These are phyloP conservation scores for Aspidoscelis tigris DNA, from an alignment of 2,113 vertebrate species.

Conservation along the genomic window DNA sequence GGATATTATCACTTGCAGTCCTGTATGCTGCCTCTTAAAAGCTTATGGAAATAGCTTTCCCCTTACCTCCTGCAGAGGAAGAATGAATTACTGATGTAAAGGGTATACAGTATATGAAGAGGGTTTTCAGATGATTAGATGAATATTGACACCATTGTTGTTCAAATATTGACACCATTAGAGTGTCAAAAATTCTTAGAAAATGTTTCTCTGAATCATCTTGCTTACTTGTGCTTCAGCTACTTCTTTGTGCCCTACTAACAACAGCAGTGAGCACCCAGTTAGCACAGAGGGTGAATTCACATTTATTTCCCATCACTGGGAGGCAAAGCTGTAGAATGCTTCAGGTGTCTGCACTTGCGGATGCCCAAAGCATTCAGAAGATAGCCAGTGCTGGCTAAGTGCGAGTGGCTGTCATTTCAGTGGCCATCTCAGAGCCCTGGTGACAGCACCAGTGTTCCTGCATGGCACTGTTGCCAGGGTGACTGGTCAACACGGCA, in stretches of 20 bases:
- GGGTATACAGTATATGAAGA: background rate
- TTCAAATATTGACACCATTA: background rate
- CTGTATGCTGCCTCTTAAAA: background rate
- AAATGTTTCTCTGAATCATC: background rate
- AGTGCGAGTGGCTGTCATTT: no score
- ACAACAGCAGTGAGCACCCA: background rate
- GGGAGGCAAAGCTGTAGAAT: no score
- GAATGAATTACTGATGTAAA: background rate
- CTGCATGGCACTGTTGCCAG: no score
- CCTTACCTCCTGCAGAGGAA: background rate
- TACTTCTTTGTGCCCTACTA: background rate
- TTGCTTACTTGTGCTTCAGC: background rate
- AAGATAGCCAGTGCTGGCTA: no score
- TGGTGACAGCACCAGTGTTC: no score
- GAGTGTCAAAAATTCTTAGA: background rate
- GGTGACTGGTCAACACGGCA: no score
- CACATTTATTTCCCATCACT: no score
- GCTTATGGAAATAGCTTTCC: background rate
- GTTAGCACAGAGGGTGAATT: background rate
- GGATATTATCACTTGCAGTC: background rate
- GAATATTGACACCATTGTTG: background rate
- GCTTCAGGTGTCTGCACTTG: no score
- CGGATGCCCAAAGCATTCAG: no score
- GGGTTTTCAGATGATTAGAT: background rate
- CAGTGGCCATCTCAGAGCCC: no score